A percentile compares a stretch with the other conserved stretches of the same genome.
Evolutionary conservation across 2,113 vertebrate species (phyloP).

Genomic region (Oceanodroma tethys): DNA sequence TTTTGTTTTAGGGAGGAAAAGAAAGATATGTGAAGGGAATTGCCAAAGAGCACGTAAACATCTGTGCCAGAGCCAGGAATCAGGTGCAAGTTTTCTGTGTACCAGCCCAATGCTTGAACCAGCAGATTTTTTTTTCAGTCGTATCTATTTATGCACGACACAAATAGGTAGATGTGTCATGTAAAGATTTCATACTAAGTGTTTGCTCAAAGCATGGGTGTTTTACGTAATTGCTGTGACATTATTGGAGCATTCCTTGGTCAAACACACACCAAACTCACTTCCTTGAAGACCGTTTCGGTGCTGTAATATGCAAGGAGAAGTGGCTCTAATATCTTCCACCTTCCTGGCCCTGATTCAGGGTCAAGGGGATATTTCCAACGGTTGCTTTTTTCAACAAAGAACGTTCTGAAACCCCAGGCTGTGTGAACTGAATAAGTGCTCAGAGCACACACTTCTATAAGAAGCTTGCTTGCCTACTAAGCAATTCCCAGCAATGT

Average conservation of each 20-base stretch:
- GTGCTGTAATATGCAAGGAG: not conserved
- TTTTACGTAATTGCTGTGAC: not conserved
- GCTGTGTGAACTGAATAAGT: conserved; percentile 40
- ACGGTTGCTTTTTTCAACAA: conserved; percentile 19
- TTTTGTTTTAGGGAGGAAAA: conserved; percentile 2
- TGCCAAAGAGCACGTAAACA: not conserved
- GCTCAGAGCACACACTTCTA: conserved; percentile 35
- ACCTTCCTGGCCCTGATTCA: conserved; percentile 1
- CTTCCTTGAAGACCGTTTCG: not conserved
- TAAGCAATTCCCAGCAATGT: conserved; percentile 51
- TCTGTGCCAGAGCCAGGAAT: not conserved
- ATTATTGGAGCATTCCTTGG: not conserved
- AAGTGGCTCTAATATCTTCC: not conserved
- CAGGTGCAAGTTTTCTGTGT: not conserved
- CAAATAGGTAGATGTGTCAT: not conserved
- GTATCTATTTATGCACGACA: not conserved
- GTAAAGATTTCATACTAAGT: not conserved
- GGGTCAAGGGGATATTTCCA: conserved; percentile 45
- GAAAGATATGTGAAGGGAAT: not conserved
- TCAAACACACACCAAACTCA: not conserved
- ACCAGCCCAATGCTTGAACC: not conserved
- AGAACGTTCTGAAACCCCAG: conserved; percentile 17
- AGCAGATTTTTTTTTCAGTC: not conserved
- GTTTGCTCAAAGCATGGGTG: not conserved
- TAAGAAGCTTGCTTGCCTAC: conserved; percentile 59